Evolutionary conservation across 2,888 invertebrate genomes (phyloP), one percentile per base, ranked within the genome.

Genomic region (Epistrophella euchroma): DNA sequence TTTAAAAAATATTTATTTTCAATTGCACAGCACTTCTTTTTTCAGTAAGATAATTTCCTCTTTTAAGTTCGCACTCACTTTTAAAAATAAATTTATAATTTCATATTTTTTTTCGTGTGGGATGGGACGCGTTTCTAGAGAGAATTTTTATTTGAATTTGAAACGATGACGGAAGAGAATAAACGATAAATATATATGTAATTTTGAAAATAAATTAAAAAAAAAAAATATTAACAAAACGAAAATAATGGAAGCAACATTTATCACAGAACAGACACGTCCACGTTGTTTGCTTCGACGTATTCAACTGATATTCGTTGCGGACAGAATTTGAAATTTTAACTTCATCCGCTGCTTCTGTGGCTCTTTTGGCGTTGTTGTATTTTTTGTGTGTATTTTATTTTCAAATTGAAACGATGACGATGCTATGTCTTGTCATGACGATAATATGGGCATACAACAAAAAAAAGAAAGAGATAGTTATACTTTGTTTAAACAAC

Each of bases 21-120:
- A 83, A 86, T 82, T 86, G 91, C 90, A 90, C 90, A 90, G 90
- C 89, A 89, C 87, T 88, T 88, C n/a, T n/a, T 80, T 68, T 35
- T 62, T n/a, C 32, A 28, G 55, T 76, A 60, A 68, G 68, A 87
- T 73, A 62, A 35, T 6, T 40, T 66, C n/a, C n/a, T 56, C n/a
- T 25, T 68, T 37, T 56, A 2, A 66, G 55, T 81, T 76, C 52
- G 2, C 75, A 75, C 50, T 71, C 35, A 37, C 50, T 40, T 55
- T 64, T 77, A 73, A 77, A 68, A 73, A 86, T 11, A 60, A 35
- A 47, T 58, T 52, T 58, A 32, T 77, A n/a, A 71, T 68, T 74
- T 52, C 15, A 52, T 52, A 19, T 74, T 25, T 25, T 75, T 45
- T 9, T 62, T 47, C 15, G 15, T 77, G 60, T 70, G 76, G 71